Conservation (phyloP, 1,140 invertebrate genomes). For the Calephelis virginiensis region DNA sequence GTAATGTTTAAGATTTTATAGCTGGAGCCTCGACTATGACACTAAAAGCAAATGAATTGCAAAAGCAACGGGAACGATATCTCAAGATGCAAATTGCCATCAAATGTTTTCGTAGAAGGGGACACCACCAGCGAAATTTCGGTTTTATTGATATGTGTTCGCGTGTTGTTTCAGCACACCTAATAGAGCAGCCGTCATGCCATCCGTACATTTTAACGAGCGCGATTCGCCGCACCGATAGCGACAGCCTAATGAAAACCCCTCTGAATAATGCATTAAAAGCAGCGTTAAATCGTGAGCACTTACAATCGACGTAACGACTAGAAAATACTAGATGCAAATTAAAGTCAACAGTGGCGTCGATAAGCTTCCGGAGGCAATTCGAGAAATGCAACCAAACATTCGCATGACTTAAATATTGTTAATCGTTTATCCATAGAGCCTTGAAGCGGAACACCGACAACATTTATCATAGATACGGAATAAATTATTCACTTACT, state of each 20-base stretch:
- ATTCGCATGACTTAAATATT: constrained; percentile 39
- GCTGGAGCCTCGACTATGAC: not conserved
- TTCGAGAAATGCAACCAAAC: constrained; percentile 56
- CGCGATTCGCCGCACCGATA: constrained; percentile 69
- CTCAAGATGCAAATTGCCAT: not conserved
- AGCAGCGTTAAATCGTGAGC: constrained; percentile 76
- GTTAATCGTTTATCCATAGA: constrained; percentile 38
- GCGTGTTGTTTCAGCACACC: constrained; percentile 48
- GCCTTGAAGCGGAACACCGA: constrained; percentile 6
- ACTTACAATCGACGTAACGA: constrained; percentile 65
- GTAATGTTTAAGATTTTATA: constrained; percentile 6
- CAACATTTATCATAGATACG: constrained; percentile 21
- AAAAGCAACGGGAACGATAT: not conserved
- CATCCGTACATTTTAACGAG: constrained; percentile 76
- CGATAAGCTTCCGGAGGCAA: constrained; percentile 64
- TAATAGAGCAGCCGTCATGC: constrained; percentile 73
- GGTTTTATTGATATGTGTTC: constrained; percentile 36
- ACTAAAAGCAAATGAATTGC: constrained; percentile 8
- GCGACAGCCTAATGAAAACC: constrained; percentile 73
- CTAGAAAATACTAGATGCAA: constrained; percentile 72
- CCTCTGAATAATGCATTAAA: constrained; percentile 77
- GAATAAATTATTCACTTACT: constrained; percentile 19
- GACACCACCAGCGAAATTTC: constrained; percentile 16
- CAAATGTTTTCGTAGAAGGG: not conserved
- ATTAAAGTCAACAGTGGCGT: constrained; percentile 66